These are phyloP conservation scores for Leptinotarsa tumamoca DNA, from an alignment of 2,888 invertebrate species.

Conservation along the genomic window DNA sequence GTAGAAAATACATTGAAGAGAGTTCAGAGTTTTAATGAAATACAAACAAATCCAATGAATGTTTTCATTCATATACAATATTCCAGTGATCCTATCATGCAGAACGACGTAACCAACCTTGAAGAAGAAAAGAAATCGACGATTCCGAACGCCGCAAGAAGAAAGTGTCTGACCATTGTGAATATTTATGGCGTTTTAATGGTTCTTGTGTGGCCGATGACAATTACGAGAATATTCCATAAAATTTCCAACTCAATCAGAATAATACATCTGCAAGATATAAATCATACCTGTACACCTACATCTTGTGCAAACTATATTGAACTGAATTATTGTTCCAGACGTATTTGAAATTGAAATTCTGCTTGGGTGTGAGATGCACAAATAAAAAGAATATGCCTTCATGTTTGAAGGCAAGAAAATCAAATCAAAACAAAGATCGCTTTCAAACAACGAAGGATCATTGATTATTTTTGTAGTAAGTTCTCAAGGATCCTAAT, in stretches of 20 bases:
- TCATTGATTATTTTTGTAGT: no score
- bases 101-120: conserved; percentile 12
- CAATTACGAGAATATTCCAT: conserved; percentile 53
- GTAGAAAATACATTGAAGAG: no score
- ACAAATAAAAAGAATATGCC: not conserved
- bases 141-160: conserved; percentile 20
- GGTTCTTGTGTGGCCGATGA: conserved; percentile 50
- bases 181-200: conserved; percentile 38
- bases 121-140: conserved; percentile 2
- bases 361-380: conserved; percentile 4
- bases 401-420: no score
- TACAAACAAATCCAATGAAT: not conserved
- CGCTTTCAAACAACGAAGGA: no score
- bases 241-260: conserved; percentile 51
- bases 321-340: conserved; percentile 29
- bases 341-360: conserved; percentile 28
- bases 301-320: conserved; percentile 31
- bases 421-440: no score
- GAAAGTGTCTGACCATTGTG: conserved; percentile 33
- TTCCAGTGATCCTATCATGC: not conserved
- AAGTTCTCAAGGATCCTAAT: no score
- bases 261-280: conserved; percentile 49
- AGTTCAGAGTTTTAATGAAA: not conserved
- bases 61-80: not conserved
- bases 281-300: conserved; percentile 52